Conservation (phyloP, 1,140 invertebrate species). For the Monomorium pharaonis region DNA sequence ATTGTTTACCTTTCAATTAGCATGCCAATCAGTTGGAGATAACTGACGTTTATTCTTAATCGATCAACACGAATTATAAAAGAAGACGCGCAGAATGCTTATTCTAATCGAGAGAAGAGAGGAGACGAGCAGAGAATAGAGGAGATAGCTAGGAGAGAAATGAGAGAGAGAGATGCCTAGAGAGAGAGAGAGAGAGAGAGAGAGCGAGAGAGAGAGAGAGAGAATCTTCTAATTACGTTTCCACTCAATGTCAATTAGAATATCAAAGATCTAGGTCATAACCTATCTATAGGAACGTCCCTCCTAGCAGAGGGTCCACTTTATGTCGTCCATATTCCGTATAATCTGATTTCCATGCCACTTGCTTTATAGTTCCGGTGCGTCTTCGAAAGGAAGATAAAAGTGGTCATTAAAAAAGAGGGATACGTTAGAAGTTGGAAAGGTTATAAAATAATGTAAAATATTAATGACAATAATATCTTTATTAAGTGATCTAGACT, state of each 20-base stretch:
- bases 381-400: background rate
- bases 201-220: conserved; percentile 41
- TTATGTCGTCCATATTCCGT: conserved; percentile 63
- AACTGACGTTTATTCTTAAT: conserved; percentile 10
- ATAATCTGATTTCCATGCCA: conserved; percentile 63
- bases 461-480: background rate
- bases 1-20: conserved; percentile 48
- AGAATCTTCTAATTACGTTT: conserved; percentile 66
- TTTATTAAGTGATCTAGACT: background rate
- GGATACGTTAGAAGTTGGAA: background rate
- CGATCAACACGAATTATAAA: conserved; percentile 22
- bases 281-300: conserved; percentile 53
- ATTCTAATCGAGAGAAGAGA: too few species aligned
- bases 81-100: conserved; percentile 5
- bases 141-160: too few species aligned
- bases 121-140: too few species aligned
- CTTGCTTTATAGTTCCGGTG: conserved; percentile 45
- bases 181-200: conserved; percentile 58
- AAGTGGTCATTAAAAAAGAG: conserved; percentile 24
- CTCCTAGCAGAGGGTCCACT: conserved; percentile 36
- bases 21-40: conserved; percentile 1
- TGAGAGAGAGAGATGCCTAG: background rate
- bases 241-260: conserved; percentile 62
- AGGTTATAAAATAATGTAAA: too few species aligned
- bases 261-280: conserved; percentile 64